phyloP scores from a whole-genome alignment of 2,888 invertebrate genomes.

The Criorhina ranunculi region DNA sequence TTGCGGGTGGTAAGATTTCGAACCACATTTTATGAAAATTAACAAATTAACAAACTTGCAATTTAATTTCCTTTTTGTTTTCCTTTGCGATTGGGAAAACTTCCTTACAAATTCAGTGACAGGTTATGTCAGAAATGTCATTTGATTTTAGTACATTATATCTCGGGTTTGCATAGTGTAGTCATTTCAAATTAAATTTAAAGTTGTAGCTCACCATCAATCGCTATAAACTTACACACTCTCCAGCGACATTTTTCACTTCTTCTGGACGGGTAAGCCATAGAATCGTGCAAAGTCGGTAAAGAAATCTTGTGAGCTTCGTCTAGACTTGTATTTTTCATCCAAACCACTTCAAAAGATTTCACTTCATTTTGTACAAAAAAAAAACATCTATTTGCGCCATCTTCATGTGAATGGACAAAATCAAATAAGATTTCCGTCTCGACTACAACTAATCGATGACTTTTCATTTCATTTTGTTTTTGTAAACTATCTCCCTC shows the following conservation, averaged over 20 bases:
- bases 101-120: conserved; percentile 21
- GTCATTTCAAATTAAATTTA: background rate
- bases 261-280: no score
- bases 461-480: conserved; percentile 53
- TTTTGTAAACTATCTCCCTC: conserved; percentile 34
- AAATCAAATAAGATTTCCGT: background rate
- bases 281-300: no score
- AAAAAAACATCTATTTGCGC: background rate
- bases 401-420: conserved; percentile 12
- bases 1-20: conserved; percentile 88
- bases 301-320: no score
- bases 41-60: background rate
- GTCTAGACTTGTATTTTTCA: no score
- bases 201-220: no score
- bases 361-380: no score
- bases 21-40: conserved; percentile 87
- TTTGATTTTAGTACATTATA: conserved; percentile 11
- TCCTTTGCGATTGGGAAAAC: conserved; percentile 14
- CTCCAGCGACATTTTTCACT: no score
- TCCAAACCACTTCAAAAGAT: no score
- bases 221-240: no score
- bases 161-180: background rate
- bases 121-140: conserved; percentile 24
- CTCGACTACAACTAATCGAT: conserved; percentile 14
- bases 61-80: conserved; percentile 24